phyloP scores from a whole-genome alignment of 2,888 invertebrate species.

The Sylvicola fuscatus region DNA sequence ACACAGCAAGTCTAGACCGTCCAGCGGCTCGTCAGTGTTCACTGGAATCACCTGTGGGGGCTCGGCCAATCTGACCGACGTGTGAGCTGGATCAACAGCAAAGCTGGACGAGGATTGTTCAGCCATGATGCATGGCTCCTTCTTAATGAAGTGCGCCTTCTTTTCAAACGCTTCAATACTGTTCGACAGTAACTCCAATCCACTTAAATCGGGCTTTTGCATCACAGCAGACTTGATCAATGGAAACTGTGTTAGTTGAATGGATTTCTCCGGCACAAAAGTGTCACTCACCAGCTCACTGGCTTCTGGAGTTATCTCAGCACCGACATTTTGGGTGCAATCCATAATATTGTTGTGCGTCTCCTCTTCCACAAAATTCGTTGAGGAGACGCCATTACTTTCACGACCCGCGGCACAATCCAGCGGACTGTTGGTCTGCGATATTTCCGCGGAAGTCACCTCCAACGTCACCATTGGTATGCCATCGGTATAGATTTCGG shows the following conservation, averaged over 20 bases:
- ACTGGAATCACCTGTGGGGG: conserved; percentile 6
- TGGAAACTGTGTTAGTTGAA: conserved; percentile 5
- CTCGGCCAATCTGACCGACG: conserved; percentile 3
- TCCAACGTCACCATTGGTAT: too few relatives aligned
- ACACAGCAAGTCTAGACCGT: conserved; percentile 54
- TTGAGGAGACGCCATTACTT: conserved; percentile 6
- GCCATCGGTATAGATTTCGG: not conserved
- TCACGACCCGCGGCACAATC: not conserved
- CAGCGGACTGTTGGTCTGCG: too few relatives aligned
- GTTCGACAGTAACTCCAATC: conserved; percentile 62
- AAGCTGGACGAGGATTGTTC: conserved; percentile 2
- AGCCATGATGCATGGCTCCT: conserved; percentile 11
- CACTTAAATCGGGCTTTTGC: conserved; percentile 46
- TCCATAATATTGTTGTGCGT: conserved; percentile 6
- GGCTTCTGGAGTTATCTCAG: not conserved
- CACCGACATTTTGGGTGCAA: not conserved
- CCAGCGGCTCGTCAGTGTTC: conserved; percentile 27
- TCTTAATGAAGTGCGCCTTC: conserved; percentile 18
- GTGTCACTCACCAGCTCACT: not conserved
- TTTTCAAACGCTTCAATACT: conserved; percentile 53
- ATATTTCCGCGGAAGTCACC: too few relatives aligned
- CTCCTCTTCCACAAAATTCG: too few relatives aligned
- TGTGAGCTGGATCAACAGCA: too few relatives aligned
- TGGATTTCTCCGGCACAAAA: not conserved
- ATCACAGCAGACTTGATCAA: conserved; percentile 4